These are phyloP conservation scores for Enteromius mattozi DNA, from an alignment of 2,797 vertebrate genomes.

Conservation along the genomic window DNA sequence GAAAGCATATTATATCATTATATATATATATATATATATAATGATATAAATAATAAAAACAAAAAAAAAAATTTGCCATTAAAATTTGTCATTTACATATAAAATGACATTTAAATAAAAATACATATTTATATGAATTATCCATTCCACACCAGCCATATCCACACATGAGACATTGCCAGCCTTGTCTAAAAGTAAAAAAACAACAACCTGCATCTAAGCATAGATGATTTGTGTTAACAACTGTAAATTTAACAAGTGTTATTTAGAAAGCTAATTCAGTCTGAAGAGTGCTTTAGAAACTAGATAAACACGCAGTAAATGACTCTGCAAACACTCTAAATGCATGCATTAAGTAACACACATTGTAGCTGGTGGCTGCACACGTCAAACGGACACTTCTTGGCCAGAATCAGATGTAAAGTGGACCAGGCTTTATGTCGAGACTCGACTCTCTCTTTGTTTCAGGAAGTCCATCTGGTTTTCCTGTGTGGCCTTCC, in stretches of 20 bases:
- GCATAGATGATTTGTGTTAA: background rate
- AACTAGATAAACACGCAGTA: slow-evolving; percentile 40
- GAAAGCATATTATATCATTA: background rate
- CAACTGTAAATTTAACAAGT: background rate
- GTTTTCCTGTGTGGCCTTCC: slow-evolving; percentile 13
- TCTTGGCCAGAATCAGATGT: background rate
- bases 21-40: too few relatives aligned
- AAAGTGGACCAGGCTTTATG: slow-evolving; percentile 19
- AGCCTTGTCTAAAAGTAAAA: background rate
- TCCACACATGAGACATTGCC: background rate
- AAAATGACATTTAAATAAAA: background rate
- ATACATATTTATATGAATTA: background rate
- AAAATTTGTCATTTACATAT: too few relatives aligned
- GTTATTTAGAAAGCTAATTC: background rate
- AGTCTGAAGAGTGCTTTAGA: slow-evolving; percentile 16
- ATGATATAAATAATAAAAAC: too few relatives aligned
- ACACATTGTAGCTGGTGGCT: slow-evolving; percentile 12
- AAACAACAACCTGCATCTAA: slow-evolving; percentile 21
- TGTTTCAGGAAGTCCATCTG: slow-evolving; percentile 8
- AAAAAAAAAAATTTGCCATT: too few relatives aligned
- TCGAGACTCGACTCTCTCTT: background rate
- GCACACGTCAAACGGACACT: background rate
- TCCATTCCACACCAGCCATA: background rate
- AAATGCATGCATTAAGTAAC: slow-evolving; percentile 7
- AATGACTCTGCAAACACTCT: slow-evolving; percentile 16